Evolutionary conservation across 2,888 invertebrate species (phyloP), one percentile per base, ranked within the genome.

Genomic region (Athetis lepigone): DNA sequence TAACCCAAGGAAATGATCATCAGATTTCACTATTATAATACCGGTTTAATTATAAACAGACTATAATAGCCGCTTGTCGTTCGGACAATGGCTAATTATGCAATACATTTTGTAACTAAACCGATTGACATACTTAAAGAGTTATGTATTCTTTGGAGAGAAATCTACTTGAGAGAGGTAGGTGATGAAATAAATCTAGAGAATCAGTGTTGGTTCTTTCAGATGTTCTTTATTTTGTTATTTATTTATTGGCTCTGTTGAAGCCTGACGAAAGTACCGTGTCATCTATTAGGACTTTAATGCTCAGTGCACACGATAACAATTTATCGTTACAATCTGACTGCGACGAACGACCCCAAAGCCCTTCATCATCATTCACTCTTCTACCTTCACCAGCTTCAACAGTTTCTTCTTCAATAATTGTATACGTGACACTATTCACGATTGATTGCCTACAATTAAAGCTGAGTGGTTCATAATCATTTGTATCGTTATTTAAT

Each of bases 41-140:
- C 72, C 43, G 58, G 68, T 72, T 72, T 68, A 72, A 71, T 71
- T 63, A 67, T 8, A 21, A 42, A 1, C 13, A 25, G 25, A 36
- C 40, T 56, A 70, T 60, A 70, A 71, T 51, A 19, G 23, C 11
- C 47, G 25, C 43, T 16, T 19, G 40, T 59, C 33, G 40, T 56
- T 70, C 16, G 56, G 60, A 74, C 70, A 74, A 72, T 72, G 21
- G 57, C 13, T 71, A 72, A 68, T 72, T 58, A 67, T 58, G 71
- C 50, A 71, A 72, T 56, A 21, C 19, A 39, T 70, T 39, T 45
- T 52, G 70, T 66, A 70, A 70, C 54, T 29, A 43, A 9, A 66
- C 9, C 61, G 40, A 70, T 70, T 66, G 70, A 70, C 70, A 66
- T 66, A 61, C 54, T 66, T 70, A 8, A n/a, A 11, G 1, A 33